phyloP scores from a whole-genome alignment of 2,888 invertebrate species.

The Sarcophaga variegata region DNA sequence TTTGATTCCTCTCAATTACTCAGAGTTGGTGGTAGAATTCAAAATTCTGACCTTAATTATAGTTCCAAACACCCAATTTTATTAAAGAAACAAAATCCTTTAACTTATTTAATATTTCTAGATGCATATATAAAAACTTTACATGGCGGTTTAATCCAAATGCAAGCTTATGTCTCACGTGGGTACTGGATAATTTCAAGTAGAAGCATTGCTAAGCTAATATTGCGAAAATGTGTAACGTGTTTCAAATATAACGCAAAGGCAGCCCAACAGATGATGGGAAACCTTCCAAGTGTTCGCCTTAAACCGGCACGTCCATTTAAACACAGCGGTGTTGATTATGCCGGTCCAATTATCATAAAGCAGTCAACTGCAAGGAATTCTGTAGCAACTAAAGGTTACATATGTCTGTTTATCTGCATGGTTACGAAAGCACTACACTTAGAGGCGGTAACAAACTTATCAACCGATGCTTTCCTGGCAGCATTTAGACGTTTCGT shows the following conservation, averaged over 20 bases:
- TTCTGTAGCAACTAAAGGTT: conserved; percentile 53
- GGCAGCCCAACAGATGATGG: conserved; percentile 21
- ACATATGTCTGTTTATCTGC: conserved; percentile 66
- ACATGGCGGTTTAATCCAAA: conserved; percentile 47
- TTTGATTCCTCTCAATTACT: conserved; percentile 32
- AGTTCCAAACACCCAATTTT: conserved; percentile 48
- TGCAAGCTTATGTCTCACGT: conserved; percentile 39
- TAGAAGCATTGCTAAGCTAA: conserved; percentile 34
- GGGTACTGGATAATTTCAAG: conserved; percentile 50
- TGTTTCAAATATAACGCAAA: conserved; percentile 48
- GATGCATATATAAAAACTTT: conserved; percentile 1
- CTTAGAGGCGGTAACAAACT: no score
- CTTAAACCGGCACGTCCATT: conserved; percentile 30
- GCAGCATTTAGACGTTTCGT: no score
- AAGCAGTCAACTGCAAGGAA: conserved; percentile 25
- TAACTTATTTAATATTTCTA: conserved; percentile 33
- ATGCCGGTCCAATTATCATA: not conserved
- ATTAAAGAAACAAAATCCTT: conserved; percentile 44
- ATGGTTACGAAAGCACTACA: no score
- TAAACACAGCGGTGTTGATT: conserved; percentile 3
- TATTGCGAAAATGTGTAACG: conserved; percentile 26
- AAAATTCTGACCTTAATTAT: conserved; percentile 36
- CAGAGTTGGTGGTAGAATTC: conserved; percentile 52
- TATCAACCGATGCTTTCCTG: no score
- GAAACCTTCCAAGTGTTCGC: conserved; percentile 62